Evolutionary conservation across 2,797 vertebrate species (phyloP).

Genomic region (Nannoperca australis): DNA sequence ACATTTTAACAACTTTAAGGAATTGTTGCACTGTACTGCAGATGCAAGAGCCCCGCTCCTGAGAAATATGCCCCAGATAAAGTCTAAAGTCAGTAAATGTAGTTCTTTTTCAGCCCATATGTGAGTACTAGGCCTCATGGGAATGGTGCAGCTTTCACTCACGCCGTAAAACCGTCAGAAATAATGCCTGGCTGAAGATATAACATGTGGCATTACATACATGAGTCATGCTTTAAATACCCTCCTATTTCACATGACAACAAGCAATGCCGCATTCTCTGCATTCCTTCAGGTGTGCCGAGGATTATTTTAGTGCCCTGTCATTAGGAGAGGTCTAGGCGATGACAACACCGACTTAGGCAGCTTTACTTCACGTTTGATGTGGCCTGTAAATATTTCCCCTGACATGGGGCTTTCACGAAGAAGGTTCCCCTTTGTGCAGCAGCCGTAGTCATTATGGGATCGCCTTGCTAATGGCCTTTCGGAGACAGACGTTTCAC

Average conservation of each 20-base stretch:
- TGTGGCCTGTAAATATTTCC: constrained; percentile 77
- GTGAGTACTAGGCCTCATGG: constrained; percentile 61
- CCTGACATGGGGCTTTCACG: constrained; percentile 48
- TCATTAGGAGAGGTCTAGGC: constrained; percentile 72
- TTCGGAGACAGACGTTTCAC: constrained; percentile 43
- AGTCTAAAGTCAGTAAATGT: constrained; percentile 56
- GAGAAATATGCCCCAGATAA: constrained; percentile 64
- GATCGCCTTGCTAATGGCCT: constrained; percentile 64
- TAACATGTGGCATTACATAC: constrained; percentile 60
- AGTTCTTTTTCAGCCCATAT: constrained; percentile 13
- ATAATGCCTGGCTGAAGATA: constrained; percentile 61
- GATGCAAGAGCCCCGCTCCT: constrained; percentile 1
- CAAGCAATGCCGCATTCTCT: constrained; percentile 65
- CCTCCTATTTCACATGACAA: constrained; percentile 70
- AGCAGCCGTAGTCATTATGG: constrained; percentile 49
- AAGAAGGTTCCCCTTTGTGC: constrained; percentile 63
- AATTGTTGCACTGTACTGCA: constrained; percentile 16
- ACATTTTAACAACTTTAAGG: constrained; percentile 49
- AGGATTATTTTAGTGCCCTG: constrained; percentile 74
- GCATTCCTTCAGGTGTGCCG: constrained; percentile 69
- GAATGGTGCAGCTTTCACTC: constrained; percentile 63
- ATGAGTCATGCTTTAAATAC: constrained; percentile 71
- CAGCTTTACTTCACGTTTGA: constrained; percentile 71
- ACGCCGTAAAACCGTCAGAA: constrained; percentile 64
- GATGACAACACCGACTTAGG: constrained; percentile 77